Conservation (phyloP, 64 coral and sea anemone species). For the Platygyra sinensis region DNA sequence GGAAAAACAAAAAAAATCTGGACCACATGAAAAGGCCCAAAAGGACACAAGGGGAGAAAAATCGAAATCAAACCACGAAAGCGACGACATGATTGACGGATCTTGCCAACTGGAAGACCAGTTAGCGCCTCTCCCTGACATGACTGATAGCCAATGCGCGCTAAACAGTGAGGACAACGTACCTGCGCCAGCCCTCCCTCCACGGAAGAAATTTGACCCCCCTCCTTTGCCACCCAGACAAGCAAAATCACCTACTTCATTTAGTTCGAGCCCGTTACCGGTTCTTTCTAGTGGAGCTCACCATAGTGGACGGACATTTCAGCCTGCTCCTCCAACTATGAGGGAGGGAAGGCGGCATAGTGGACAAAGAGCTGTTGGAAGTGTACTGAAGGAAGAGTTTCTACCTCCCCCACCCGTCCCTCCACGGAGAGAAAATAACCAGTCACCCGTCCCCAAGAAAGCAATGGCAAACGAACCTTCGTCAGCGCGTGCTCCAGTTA, state of each 20-base stretch:
- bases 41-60: background rate
- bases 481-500: constrained; percentile 11
- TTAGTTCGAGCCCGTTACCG: background rate
- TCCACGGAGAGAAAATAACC: constrained; percentile 46
- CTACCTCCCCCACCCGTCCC: constrained; percentile 59
- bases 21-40: background rate
- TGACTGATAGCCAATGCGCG: background rate
- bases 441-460: constrained; percentile 21
- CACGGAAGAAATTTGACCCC: constrained; percentile 55
- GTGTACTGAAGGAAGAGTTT: constrained; percentile 13
- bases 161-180: background rate
- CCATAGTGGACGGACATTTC: background rate
- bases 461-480: background rate
- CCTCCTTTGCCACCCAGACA: constrained; percentile 57
- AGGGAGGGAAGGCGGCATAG: background rate
- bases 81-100: background rate
- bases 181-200: constrained; percentile 53
- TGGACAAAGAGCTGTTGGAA: background rate
- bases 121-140: background rate
- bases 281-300: background rate
- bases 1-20: background rate
- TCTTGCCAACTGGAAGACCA: background rate
- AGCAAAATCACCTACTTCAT: background rate
- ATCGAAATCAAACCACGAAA: background rate
- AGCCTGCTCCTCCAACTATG: background rate